Base-by-base conservation (phyloP, 2,113 vertebrate genomes). In the Zootoca vivipara region DNA sequence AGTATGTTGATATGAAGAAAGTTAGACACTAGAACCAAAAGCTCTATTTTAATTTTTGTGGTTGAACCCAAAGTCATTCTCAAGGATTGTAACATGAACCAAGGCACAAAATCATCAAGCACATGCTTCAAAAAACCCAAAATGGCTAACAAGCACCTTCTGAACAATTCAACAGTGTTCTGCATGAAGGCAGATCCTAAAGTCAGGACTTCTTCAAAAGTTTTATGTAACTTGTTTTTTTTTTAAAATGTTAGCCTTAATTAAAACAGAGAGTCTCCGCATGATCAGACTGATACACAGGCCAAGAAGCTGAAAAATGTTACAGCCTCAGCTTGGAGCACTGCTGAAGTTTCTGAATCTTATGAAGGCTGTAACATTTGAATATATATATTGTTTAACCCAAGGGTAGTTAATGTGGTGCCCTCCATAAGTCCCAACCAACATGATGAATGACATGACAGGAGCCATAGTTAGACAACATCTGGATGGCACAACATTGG, bases 11-110 rank as follows among this genome's bases (percentile, higher is more conserved):
- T 18, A 1, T 85, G 28, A 78, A 24, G 20, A 42, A 58, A 84
- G 69, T 38, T 65, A 74, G 16, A 91, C 26, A n/a, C 88, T 67
- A 84, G 82, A 58, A 75, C 15, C 42, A 78, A 86, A 67, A 75
- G 15, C 15, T 40, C 46, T 86, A 5, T 18, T 92, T 52, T 85
- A 64, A 46, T 38, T 78, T 24, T 9, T 86, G 89, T 40, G 86
- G 33, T n/a, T 10, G n/a, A 83, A 33, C 78, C 85, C 24, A 85
- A 62, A 85, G 40, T 82, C 3, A 15, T 67, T 89, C 88, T 77
- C 75, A 83, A 40, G 79, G 82, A 65, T 38, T 22, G 38, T 1
- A 1, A 73, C 3, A n/a, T 10, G 24, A 85, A 82, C 78, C 30
- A 33, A 56, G 7, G 67, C 80, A 56, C 1, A 70, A 62, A 62